Evolutionary conservation across 2,888 invertebrate genomes (phyloP), one percentile per base, ranked within the genome.

Genomic region (Leuctra nigra): DNA sequence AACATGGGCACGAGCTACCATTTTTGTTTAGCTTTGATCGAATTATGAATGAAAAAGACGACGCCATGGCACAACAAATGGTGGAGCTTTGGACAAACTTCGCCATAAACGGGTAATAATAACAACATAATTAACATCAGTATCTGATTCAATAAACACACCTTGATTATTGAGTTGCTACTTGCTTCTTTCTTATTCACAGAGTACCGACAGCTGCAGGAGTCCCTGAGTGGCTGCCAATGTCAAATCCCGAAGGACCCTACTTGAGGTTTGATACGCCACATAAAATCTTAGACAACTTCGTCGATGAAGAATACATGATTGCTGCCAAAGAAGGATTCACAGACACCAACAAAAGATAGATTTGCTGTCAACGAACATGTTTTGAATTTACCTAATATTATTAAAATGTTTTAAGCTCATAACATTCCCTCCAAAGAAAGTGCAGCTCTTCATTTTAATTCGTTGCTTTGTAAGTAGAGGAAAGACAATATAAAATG

Each of bases 1-100:
- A 79, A 61, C 81, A 82, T 64, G 78, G 80, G 1, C 77, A 82
- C 63, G 81, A 82, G 59, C 71, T 80, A 24, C 73, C 80, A n/a
- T 78, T 81, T 63, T 62, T 81, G 14, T 82, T 80, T 66, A 72
- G 73, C 1, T n/a, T n/a, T n/a, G n/a, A n/a, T n/a, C 64, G 68
- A 7, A 68, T 69, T 50, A 62, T 76, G 24, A 70, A 69, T 56
- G 63, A 59, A 1, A 57, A 61, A 4, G 76, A 76, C 55, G 66
- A 65, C 1, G 54, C 63, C 41, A 67, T 78, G 53, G 72, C 76
- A 1, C 69, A 71, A 39, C 70, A 69, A 58, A 73, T 79, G 73
- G 69, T 78, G 2, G 63, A 68, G 11, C 64, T 73, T 1, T 75
- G 75, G 75, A 70, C 71, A 1, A 72, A 70, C 57, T 75, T 75